phyloP scores from a whole-genome alignment of 2,888 invertebrate species.

The Sphaeridia pumilis region DNA sequence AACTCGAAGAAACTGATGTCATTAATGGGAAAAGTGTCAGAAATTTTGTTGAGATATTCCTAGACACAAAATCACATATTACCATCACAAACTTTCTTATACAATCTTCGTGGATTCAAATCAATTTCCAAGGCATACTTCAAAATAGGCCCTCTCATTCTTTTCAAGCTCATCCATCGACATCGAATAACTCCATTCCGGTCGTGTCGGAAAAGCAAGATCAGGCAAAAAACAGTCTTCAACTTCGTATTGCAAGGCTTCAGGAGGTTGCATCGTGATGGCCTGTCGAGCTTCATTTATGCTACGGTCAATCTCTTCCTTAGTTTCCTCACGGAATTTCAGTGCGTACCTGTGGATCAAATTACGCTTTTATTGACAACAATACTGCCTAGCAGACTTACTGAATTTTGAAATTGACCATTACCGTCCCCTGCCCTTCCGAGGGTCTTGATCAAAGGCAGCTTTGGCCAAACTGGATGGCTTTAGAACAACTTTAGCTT shows the following conservation, averaged over 20 bases:
- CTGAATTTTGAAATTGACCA: background rate
- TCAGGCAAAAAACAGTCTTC: constrained; percentile 55
- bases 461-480: background rate
- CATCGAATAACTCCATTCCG: constrained; percentile 70
- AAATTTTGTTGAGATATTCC: constrained; percentile 62
- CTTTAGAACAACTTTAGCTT: too few relatives aligned
- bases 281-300: constrained; percentile 55
- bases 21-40: constrained; percentile 49
- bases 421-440: background rate
- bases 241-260: constrained; percentile 56
- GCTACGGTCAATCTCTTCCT: constrained; percentile 56
- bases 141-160: constrained; percentile 72
- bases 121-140: constrained; percentile 42
- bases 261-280: constrained; percentile 47
- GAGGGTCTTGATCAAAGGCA: background rate
- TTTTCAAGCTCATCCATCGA: constrained; percentile 58
- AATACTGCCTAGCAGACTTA: background rate
- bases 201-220: constrained; percentile 70
- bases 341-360: constrained; percentile 51
- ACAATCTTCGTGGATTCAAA: background rate
- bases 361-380: background rate
- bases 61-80: constrained; percentile 38
- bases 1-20: constrained; percentile 78
- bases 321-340: constrained; percentile 68
- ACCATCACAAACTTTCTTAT: background rate